These are phyloP conservation scores for Meloidogyne floridensis DNA, from an alignment of 1,140 invertebrate genomes.

Conservation along the genomic window DNA sequence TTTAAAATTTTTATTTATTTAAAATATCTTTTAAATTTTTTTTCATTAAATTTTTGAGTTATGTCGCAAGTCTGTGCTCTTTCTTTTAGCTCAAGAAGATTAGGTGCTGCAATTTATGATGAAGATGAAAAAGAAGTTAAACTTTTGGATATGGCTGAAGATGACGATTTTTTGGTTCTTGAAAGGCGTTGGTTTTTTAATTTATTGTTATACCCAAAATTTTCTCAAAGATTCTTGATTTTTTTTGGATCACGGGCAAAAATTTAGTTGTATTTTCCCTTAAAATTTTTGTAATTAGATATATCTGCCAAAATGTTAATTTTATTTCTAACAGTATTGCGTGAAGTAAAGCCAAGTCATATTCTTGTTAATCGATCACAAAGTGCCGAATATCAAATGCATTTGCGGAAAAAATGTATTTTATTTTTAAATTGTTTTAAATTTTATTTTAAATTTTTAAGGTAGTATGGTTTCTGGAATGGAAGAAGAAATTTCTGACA, in stretches of 20 bases:
- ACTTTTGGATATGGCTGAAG: conserved; percentile 34
- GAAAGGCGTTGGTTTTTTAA: conserved; percentile 30
- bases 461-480: conserved; percentile 5
- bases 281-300: too few relatives aligned
- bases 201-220: not conserved
- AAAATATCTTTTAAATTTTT: not conserved
- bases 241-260: too few relatives aligned
- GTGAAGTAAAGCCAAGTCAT: conserved; percentile 28
- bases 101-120: conserved; percentile 38
- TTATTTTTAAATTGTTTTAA: not conserved
- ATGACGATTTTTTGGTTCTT: conserved; percentile 33
- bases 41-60: not conserved
- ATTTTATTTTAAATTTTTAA: not conserved
- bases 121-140: conserved; percentile 28
- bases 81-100: conserved; percentile 31
- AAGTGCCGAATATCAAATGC: conserved; percentile 23
- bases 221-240: too few relatives aligned
- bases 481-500: conserved; percentile 13
- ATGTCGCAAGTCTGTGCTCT: conserved; percentile 18
- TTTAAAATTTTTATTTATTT: not conserved
- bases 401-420: conserved; percentile 31
- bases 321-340: conserved; percentile 24
- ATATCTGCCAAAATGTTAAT: not conserved
- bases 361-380: conserved; percentile 36
- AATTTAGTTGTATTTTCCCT: too few relatives aligned